Evolutionary conservation across 2,888 invertebrate species (phyloP).

Genomic region (Drosophila algonquin): DNA sequence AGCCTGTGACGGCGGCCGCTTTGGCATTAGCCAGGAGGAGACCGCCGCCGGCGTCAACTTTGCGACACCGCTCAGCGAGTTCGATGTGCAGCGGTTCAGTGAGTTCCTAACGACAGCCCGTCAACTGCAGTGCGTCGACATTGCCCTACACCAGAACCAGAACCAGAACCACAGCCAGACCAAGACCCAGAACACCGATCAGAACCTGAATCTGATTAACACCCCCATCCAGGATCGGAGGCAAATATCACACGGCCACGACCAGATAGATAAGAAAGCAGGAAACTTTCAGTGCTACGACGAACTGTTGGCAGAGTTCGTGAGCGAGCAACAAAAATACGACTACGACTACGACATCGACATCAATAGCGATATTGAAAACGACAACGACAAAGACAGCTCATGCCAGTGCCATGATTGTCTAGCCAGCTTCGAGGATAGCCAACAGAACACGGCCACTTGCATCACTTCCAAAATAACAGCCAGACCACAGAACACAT

Average conservation of each 20-base stretch:
- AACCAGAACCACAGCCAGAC: not conserved
- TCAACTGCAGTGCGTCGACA: constrained; percentile 62
- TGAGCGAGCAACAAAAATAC: constrained; percentile 67
- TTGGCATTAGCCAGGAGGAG: not conserved
- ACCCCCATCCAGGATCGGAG: not conserved
- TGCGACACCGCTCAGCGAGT: constrained; percentile 69
- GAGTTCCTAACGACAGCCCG: constrained; percentile 66
- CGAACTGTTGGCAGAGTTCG: constrained; percentile 76
- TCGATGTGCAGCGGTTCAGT: constrained; percentile 80
- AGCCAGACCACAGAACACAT: constrained; percentile 15
- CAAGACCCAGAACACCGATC: not conserved
- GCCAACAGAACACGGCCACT: constrained; percentile 15
- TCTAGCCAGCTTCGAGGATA: constrained; percentile 33
- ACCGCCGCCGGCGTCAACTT: constrained; percentile 39
- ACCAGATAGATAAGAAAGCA: constrained; percentile 33
- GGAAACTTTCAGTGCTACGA: constrained; percentile 78
- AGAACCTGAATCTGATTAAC: not conserved
- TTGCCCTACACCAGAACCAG: not conserved
- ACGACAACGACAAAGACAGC: constrained; percentile 33
- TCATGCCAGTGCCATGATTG: constrained; percentile 67
- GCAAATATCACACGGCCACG: not conserved
- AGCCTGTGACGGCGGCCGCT: constrained; percentile 18
- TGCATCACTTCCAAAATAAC: constrained; percentile 19
- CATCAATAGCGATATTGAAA: constrained; percentile 9
- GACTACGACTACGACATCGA: constrained; percentile 28